A percentile compares a stretch with the other conserved stretches of the same genome.
Evolutionary conservation across 2,797 vertebrate genomes (phyloP).

Genomic region (Enteromius fasciolatus): DNA sequence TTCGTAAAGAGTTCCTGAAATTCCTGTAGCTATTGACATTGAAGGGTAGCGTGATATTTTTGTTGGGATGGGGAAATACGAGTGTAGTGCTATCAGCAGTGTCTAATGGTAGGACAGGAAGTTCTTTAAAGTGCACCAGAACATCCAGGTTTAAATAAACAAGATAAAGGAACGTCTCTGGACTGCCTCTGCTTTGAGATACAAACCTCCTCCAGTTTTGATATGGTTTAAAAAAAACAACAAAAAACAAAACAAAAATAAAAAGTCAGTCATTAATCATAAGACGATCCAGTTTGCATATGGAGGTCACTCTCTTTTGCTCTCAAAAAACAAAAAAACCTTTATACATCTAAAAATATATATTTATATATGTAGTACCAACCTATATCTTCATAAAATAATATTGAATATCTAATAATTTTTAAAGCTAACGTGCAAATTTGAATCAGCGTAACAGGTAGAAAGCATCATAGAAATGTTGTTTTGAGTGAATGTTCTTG

Average conservation of each 20-base stretch:
- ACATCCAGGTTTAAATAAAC: slow-evolving; percentile 53
- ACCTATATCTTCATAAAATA: slow-evolving; percentile 75
- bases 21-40: slow-evolving; percentile 1
- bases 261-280: slow-evolving; percentile 38
- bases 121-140: slow-evolving; percentile 49
- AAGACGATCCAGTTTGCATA: slow-evolving; percentile 68
- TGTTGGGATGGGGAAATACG: neutral
- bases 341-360: slow-evolving; percentile 71
- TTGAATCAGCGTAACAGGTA: slow-evolving; percentile 73
- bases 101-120: slow-evolving; percentile 20
- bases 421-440: slow-evolving; percentile 85
- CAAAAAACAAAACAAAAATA: slow-evolving; percentile 36
- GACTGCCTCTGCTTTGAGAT: slow-evolving; percentile 45
- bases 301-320: slow-evolving; percentile 49
- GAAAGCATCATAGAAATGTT: slow-evolving; percentile 75
- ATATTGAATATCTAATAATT: slow-evolving; percentile 72
- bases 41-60: neutral
- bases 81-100: slow-evolving; percentile 25
- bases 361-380: slow-evolving; percentile 72
- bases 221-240: slow-evolving; percentile 59
- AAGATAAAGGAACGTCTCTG: slow-evolving; percentile 59
- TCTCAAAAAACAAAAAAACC: slow-evolving; percentile 37
- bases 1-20: neutral
- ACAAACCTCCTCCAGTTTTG: slow-evolving; percentile 58
- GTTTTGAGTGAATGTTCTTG: slow-evolving; percentile 73